phyloP scores from a whole-genome alignment of 1,140 invertebrate species.

The Micrasema longulum region DNA sequence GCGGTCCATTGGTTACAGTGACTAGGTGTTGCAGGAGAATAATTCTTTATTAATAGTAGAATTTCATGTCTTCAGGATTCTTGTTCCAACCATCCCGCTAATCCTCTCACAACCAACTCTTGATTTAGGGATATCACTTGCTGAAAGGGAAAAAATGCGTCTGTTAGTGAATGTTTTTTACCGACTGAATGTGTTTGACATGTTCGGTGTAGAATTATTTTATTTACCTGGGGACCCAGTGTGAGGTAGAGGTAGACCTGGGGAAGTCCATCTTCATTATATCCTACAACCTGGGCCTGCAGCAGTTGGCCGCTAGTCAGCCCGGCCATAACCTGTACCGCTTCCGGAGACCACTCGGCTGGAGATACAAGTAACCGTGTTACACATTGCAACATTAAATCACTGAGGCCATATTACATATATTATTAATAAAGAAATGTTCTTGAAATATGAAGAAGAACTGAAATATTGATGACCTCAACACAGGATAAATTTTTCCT shows the following conservation, averaged over 20 bases:
- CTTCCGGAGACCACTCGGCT: slow-evolving; percentile 78
- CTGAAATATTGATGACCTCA: no score
- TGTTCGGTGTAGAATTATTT: background rate
- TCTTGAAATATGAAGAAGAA: no score
- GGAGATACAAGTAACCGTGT: background rate
- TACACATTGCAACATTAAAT: no score
- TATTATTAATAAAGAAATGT: no score
- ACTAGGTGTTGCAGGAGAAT: slow-evolving; percentile 50
- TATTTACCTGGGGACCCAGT: slow-evolving; percentile 73
- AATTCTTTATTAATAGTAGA: slow-evolving; percentile 23
- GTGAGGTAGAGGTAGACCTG: slow-evolving; percentile 83
- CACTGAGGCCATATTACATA: no score
- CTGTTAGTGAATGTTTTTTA: background rate
- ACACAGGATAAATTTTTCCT: no score
- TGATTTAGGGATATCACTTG: slow-evolving; percentile 77
- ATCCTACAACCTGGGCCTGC: slow-evolving; percentile 88
- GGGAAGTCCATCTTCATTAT: slow-evolving; percentile 80
- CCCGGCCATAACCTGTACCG: slow-evolving; percentile 79
- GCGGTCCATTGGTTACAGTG: slow-evolving; percentile 43
- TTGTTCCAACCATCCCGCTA: slow-evolving; percentile 72
- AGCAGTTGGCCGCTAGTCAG: slow-evolving; percentile 83
- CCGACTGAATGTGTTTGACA: background rate
- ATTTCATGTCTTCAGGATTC: slow-evolving; percentile 62
- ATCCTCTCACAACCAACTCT: slow-evolving; percentile 75
- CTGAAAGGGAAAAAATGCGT: slow-evolving; percentile 63